Conservation (phyloP, 2,888 invertebrate species). For the Melieria crassipennis region DNA sequence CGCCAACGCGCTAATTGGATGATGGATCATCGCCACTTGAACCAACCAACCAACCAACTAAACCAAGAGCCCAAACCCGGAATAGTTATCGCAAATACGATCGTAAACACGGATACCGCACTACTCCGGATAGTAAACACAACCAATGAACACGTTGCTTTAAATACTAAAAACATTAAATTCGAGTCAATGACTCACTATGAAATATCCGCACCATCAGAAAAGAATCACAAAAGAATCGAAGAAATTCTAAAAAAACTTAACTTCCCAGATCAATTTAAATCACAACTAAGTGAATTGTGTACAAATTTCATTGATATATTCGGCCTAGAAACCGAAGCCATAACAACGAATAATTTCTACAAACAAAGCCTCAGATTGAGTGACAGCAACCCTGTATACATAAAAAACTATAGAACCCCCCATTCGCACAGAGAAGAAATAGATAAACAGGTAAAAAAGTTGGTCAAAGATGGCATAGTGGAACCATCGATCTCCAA, state of each 20-base stretch:
- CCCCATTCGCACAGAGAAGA: too few relatives aligned
- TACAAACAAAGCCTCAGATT: conserved; percentile 22
- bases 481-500: too few relatives aligned
- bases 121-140: conserved; percentile 22
- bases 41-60: too few relatives aligned
- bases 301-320: conserved; percentile 20
- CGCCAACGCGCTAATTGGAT: too few relatives aligned
- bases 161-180: not conserved
- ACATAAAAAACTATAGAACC: conserved; percentile 34
- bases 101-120: conserved; percentile 11
- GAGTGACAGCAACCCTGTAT: conserved; percentile 11
- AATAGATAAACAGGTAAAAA: too few relatives aligned
- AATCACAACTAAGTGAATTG: conserved; percentile 4
- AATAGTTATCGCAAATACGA: not conserved
- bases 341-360: conserved; percentile 26
- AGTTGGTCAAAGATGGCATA: too few relatives aligned
- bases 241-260: conserved; percentile 1
- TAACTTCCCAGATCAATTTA: conserved; percentile 7
- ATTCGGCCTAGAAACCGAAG: conserved; percentile 26
- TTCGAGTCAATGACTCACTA: conserved; percentile 15
- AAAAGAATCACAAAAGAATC: not conserved
- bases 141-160: conserved; percentile 4
- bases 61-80: conserved; percentile 7
- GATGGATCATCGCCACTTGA: too few relatives aligned
- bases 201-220: conserved; percentile 9